Percentiles rank a stretch among this genome's conserved stretches.
These are phyloP conservation scores for Zaprionus davidi DNA, from an alignment of 1,140 invertebrate genomes.

Conservation along the genomic window DNA sequence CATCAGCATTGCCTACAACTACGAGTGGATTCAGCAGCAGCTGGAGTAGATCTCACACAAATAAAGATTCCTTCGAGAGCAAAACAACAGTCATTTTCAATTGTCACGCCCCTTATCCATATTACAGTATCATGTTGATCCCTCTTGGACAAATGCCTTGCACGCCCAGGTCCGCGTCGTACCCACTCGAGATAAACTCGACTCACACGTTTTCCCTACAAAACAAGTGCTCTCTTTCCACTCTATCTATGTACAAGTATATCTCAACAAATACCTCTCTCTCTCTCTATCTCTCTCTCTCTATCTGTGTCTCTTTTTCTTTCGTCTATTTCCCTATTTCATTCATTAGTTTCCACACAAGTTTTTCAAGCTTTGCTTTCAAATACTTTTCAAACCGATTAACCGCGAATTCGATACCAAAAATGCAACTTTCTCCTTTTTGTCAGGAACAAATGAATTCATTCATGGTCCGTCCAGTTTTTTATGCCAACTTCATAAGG, in stretches of 20 bases:
- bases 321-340: not conserved
- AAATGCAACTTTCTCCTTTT: not conserved
- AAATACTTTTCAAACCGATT: not conserved
- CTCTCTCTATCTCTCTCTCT: not conserved
- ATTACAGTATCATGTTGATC: too few species aligned
- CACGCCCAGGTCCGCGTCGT: not conserved
- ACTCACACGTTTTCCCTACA: not conserved
- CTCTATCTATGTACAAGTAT: not conserved
- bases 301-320: not conserved
- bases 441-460: too few species aligned
- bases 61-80: conserved; percentile 15
- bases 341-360: not conserved
- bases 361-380: not conserved
- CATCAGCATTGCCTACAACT: conserved; percentile 65
- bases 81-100: not conserved
- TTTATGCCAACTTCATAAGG: too few species aligned
- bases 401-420: not conserved
- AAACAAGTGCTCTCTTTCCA: not conserved
- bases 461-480: too few species aligned
- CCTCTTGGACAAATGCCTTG: not conserved
- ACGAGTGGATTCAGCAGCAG: conserved; percentile 65
- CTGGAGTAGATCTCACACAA: conserved; percentile 45
- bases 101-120: not conserved
- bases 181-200: not conserved
- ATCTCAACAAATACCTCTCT: not conserved